These are phyloP conservation scores for Synanthedon vespiformis DNA, from an alignment of 2,888 invertebrate species.

Conservation along the genomic window DNA sequence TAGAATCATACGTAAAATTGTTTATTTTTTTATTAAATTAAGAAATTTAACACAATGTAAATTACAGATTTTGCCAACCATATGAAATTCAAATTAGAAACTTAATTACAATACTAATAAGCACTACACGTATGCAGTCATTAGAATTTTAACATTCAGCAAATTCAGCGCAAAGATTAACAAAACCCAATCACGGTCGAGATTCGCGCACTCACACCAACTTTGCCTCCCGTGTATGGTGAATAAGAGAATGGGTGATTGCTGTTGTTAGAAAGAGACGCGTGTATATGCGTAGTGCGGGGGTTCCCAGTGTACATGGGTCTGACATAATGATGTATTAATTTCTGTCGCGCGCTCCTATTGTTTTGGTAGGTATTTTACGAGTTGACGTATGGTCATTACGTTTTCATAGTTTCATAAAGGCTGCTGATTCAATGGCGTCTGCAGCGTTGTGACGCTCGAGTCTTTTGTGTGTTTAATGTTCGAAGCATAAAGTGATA, in stretches of 20 bases:
- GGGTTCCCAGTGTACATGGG: slow-evolving; percentile 40
- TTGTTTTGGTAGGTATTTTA: slow-evolving; percentile 69
- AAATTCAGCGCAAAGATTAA: slow-evolving; percentile 50
- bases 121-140: slow-evolving; percentile 44
- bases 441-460: slow-evolving; percentile 23
- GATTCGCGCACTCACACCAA: slow-evolving; percentile 53
- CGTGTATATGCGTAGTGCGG: slow-evolving; percentile 16
- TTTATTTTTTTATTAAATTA: too few relatives aligned
- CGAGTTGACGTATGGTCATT: slow-evolving; percentile 66
- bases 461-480: slow-evolving; percentile 53
- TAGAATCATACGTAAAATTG: too few relatives aligned
- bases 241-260: slow-evolving; percentile 14
- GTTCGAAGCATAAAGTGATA: slow-evolving; percentile 43
- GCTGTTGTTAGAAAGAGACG: slow-evolving; percentile 19
- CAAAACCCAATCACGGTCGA: slow-evolving; percentile 61
- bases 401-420: slow-evolving; percentile 68
- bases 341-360: slow-evolving; percentile 64
- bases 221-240: slow-evolving; percentile 40
- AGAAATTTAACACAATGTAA: too few relatives aligned
- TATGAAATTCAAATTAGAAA: too few relatives aligned
- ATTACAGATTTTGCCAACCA: too few relatives aligned
- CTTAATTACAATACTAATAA: slow-evolving; percentile 13
- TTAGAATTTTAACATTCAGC: slow-evolving; percentile 55
- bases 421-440: slow-evolving; percentile 45
- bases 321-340: slow-evolving; percentile 71